Base-by-base conservation (phyloP, 2,113 vertebrate species). In the Ovibos moschatus region DNA sequence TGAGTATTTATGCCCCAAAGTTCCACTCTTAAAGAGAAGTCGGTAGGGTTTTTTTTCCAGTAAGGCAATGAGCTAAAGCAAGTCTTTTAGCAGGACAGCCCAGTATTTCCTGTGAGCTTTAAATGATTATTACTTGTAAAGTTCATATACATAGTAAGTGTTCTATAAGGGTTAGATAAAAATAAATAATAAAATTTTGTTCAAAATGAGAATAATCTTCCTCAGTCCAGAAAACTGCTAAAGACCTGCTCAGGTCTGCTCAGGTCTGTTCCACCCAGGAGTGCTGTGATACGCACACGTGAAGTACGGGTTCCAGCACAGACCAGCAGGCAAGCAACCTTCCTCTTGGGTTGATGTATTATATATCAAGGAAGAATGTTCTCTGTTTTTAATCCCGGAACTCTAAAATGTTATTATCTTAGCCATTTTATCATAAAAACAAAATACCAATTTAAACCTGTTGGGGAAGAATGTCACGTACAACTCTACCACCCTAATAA, bases 1-100 rank as follows among this genome's bases (percentile, higher is more conserved):
- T 28, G 36, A 64, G 36, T 57, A 79, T 64, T 84, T 86, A 89
- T 86, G 82, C 78, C 51, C 47, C 55, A 91, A 86, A 91, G 40
- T 89, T 15, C 50, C 28, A 83, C 71, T 91, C 71, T 91, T 78
- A 33, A 95, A 67, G 30, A 97, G 71, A 87, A 87, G 87, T 27
- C 33, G 1, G 2, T 60, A n/a, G 33, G 19, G 4, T 96, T 96
- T 96, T 33, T 33, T 43, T 27, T 84, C 33, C 47, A 83, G 16
- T 36, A 62, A 81, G 55, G 47, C 40, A 58, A 3, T 28, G 57
- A 84, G 53, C 51, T 21, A 50, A 47, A 84, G 25, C 13, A 1
- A 6, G 14, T 27, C 47, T 94, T 79, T 92, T 19, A 47, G 53
- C 1, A 9, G 60, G 64, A 43, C 3, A 86, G 45, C 45, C 8